A percentile compares a stretch with the other conserved stretches of the same genome.
Evolutionary conservation across 2,113 vertebrate genomes (phyloP).

Genomic region (Anhinga rufa): DNA sequence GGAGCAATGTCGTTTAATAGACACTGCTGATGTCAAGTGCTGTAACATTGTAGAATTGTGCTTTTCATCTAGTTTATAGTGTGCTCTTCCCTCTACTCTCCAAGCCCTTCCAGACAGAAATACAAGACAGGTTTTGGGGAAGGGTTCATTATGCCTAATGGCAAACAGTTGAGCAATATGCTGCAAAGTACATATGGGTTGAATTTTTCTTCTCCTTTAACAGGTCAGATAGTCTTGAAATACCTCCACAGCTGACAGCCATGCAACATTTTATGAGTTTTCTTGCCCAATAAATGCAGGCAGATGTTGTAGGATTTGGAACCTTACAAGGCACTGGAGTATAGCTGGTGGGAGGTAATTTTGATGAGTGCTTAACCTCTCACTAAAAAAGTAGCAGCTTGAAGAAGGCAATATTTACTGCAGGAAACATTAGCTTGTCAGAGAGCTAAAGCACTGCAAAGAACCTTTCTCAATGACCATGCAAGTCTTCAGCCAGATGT

Average conservation of each 20-base stretch:
- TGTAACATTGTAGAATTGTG: neutral
- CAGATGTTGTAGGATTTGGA: constrained; percentile 63
- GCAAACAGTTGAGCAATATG: constrained; percentile 39
- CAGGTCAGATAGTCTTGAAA: neutral
- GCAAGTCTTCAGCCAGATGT: constrained; percentile 44
- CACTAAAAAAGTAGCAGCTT: constrained; percentile 67
- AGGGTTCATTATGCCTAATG: constrained; percentile 32
- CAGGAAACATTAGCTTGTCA: constrained; percentile 66
- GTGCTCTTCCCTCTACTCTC: constrained; percentile 2
- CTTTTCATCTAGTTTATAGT: neutral
- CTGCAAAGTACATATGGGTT: constrained; percentile 14
- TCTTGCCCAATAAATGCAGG: constrained; percentile 33
- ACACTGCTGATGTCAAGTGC: neutral
- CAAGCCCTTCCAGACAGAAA: constrained; percentile 33
- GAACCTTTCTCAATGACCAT: neutral
- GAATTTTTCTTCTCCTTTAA: constrained; percentile 11
- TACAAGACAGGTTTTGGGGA: neutral
- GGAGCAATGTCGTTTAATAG: constrained; percentile 1
- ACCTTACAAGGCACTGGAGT: constrained; percentile 41
- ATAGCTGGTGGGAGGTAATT: constrained; percentile 61
- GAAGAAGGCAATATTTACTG: constrained; percentile 60
- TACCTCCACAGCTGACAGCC: constrained; percentile 44
- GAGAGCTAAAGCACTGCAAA: neutral
- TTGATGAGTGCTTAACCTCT: constrained; percentile 64
- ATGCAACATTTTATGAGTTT: constrained; percentile 50